phyloP scores from a whole-genome alignment of 1,140 invertebrate genomes.

The Galleria mellonella region DNA sequence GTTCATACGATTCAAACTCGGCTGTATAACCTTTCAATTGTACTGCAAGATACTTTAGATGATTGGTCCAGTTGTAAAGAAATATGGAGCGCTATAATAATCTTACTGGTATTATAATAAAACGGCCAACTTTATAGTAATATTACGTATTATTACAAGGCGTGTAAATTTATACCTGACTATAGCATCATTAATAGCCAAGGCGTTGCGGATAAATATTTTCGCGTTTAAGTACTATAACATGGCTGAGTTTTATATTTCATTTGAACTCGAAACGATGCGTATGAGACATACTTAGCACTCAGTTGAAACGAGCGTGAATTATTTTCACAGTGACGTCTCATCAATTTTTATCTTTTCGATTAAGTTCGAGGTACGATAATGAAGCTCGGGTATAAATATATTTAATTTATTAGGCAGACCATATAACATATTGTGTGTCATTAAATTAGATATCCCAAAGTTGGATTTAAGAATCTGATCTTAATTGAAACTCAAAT shows the following conservation, averaged over 20 bases:
- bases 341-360: slow-evolving; percentile 43
- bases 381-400: slow-evolving; percentile 24
- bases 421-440: no score
- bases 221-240: no score
- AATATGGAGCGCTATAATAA: background rate
- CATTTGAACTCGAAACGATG: no score
- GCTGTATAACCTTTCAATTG: slow-evolving; percentile 39
- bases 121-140: no score
- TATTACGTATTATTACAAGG: background rate
- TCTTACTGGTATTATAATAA: background rate
- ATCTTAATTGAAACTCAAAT: background rate
- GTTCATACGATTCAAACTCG: slow-evolving; percentile 34
- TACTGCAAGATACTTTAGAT: slow-evolving; percentile 9
- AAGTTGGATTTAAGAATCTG: slow-evolving; percentile 22
- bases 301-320: slow-evolving; percentile 26
- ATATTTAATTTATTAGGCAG: no score
- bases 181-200: background rate
- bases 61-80: slow-evolving; percentile 26
- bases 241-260: no score
- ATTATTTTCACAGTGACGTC: slow-evolving; percentile 36
- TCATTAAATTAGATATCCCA: slow-evolving; percentile 3
- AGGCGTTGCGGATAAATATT: no score
- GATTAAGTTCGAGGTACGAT: slow-evolving; percentile 36
- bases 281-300: background rate
- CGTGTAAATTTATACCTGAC: background rate